Conservation (phyloP, 2,888 invertebrate genomes). For the Dasypogon diadema region DNA sequence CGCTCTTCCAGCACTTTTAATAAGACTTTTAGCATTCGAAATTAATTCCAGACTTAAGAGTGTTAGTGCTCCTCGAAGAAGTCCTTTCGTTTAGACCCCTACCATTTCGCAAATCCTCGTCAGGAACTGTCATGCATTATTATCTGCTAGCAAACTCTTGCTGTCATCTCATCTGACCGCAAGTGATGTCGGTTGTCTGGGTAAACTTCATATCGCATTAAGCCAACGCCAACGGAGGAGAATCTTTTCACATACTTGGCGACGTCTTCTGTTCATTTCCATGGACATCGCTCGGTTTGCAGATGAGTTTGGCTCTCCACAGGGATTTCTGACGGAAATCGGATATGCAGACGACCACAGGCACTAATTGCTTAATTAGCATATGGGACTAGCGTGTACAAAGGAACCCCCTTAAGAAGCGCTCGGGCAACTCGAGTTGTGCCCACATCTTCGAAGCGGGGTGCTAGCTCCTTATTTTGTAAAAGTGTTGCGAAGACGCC, state of each 20-base stretch:
- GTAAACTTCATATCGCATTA: neutral
- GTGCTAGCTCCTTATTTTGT: neutral
- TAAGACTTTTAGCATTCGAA: neutral
- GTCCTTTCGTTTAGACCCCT: neutral
- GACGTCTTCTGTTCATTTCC: neutral
- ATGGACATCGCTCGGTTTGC: neutral
- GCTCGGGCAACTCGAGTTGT: neutral
- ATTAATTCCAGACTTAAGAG: neutral
- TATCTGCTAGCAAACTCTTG: neutral
- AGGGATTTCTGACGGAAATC: conserved; percentile 54
- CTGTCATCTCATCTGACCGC: conserved; percentile 43
- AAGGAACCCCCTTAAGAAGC: conserved; percentile 24
- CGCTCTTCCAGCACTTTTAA: conserved; percentile 15
- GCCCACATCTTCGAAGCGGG: neutral
- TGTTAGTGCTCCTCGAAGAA: neutral
- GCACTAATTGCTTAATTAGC: conserved; percentile 69
- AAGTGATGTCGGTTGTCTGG: conserved; percentile 46
- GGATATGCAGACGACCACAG: conserved; percentile 63
- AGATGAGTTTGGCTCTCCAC: neutral
- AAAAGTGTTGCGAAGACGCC: neutral
- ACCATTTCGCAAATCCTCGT: neutral
- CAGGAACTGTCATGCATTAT: conserved; percentile 9
- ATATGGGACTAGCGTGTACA: conserved; percentile 64
- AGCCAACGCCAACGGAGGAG: neutral
- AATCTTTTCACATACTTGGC: conserved; percentile 22